Percentiles rank a stretch among this genome's conserved stretches.
Conservation (phyloP, 2,797 vertebrate genomes). For the Enteromius paludinosus region DNA sequence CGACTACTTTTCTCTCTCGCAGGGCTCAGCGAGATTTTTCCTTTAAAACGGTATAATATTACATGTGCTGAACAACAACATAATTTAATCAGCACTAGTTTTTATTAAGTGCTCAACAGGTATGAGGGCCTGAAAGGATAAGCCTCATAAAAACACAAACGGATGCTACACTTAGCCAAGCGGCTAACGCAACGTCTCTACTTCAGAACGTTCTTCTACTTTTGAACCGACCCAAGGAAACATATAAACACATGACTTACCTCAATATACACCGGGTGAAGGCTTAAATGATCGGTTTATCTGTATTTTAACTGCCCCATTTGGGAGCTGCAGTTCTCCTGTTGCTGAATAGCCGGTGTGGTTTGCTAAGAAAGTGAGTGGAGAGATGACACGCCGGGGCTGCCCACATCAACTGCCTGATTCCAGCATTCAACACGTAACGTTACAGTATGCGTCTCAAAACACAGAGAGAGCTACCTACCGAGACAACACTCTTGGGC, state of each 20-base stretch:
- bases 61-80: not conserved
- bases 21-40: not conserved
- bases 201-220: not conserved
- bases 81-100: not conserved
- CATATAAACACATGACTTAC: conserved; percentile 35
- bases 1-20: conserved; percentile 25
- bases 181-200: conserved; percentile 39
- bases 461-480: not conserved
- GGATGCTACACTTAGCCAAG: conserved; percentile 43
- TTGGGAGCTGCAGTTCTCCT: conserved; percentile 49
- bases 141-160: conserved; percentile 42
- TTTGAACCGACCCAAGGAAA: not conserved
- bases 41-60: not conserved
- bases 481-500: not conserved
- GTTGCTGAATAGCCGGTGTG: conserved; percentile 58
- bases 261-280: conserved; percentile 50
- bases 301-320: conserved; percentile 62
- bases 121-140: not conserved
- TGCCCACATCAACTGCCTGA: conserved; percentile 44
- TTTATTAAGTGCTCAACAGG: not conserved
- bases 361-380: conserved; percentile 31
- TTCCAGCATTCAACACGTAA: not conserved
- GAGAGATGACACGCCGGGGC: conserved; percentile 28
- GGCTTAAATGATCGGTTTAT: conserved; percentile 49
- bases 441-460: not conserved